A percentile compares a stretch with the other conserved stretches of the same genome.
Evolutionary conservation across 2,113 vertebrate species (phyloP).

Genomic region (Syngnathus typhle): DNA sequence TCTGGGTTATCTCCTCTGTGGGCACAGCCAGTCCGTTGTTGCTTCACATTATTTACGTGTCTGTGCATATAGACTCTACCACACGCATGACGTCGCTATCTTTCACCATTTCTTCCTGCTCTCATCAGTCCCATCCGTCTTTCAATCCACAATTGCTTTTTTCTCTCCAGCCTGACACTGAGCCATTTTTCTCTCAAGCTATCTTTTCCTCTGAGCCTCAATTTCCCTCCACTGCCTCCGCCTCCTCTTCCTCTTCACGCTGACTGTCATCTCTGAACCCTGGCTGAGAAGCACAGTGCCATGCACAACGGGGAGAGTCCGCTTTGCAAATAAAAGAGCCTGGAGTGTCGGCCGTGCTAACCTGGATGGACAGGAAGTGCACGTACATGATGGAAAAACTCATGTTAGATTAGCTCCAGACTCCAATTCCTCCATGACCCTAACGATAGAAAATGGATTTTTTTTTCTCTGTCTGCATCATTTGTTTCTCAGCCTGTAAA

Average conservation of each 20-base stretch:
- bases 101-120: conserved; percentile 24
- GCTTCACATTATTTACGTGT: conserved; percentile 76
- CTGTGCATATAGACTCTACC: conserved; percentile 54
- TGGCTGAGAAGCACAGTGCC: conserved; percentile 36
- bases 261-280: conserved; percentile 47
- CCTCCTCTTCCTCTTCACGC: conserved; percentile 30
- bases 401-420: too few relatives aligned
- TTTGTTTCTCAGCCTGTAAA: not conserved
- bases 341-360: not conserved
- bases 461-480: conserved; percentile 11
- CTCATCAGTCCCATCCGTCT: not conserved
- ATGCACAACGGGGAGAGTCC: conserved; percentile 25
- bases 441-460: not conserved
- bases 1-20: conserved; percentile 71
- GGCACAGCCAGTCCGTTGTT: conserved; percentile 64
- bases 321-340: conserved; percentile 34
- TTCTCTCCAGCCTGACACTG: conserved; percentile 36
- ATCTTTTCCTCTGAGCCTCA: conserved; percentile 52
- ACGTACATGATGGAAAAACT: too few relatives aligned
- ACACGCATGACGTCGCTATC: conserved; percentile 33
- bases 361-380: too few relatives aligned
- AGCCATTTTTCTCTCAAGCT: conserved; percentile 49
- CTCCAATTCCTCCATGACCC: too few relatives aligned
- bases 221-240: conserved; percentile 33
- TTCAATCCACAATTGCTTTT: conserved; percentile 31